Evolutionary conservation across 2,113 vertebrate species (phyloP).

Genomic region (Aix galericulata): DNA sequence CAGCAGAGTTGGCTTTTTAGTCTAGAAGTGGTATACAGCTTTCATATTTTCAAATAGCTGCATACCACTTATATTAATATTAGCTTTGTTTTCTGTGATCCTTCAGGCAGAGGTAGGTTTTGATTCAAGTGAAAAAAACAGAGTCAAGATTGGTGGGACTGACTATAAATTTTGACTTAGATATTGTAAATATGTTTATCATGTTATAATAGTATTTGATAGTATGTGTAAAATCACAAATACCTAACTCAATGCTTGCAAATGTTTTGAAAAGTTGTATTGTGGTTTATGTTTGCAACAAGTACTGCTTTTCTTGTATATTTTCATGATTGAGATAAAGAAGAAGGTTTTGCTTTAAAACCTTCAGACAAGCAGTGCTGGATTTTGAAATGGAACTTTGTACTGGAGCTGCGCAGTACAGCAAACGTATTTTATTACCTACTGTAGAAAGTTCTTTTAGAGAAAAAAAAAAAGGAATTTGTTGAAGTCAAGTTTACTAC

Average conservation of each 20-base stretch:
- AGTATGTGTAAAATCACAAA: neutral
- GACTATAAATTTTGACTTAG: neutral
- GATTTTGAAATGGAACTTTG: neutral
- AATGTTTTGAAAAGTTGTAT: neutral
- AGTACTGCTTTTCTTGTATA: neutral
- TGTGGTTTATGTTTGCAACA: neutral
- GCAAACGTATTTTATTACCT: neutral
- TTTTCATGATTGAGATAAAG: neutral
- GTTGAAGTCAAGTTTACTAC: neutral
- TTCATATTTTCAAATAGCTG: neutral
- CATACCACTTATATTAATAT: slow-evolving; percentile 5
- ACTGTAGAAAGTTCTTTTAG: neutral
- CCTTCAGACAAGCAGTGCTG: neutral
- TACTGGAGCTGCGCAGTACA: neutral
- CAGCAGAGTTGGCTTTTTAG: neutral
- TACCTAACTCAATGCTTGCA: neutral
- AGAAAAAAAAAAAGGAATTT: neutral
- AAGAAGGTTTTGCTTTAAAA: neutral
- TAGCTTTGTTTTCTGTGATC: neutral
- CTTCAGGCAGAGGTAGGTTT: neutral
- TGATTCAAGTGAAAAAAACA: neutral
- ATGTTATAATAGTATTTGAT: neutral
- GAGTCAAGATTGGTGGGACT: neutral
- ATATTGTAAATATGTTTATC: neutral
- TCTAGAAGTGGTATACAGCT: neutral